Percentiles rank a stretch among this genome's conserved stretches.
phyloP scores from a whole-genome alignment of 2,113 vertebrate genomes.

The Eretmochelys imbricata region DNA sequence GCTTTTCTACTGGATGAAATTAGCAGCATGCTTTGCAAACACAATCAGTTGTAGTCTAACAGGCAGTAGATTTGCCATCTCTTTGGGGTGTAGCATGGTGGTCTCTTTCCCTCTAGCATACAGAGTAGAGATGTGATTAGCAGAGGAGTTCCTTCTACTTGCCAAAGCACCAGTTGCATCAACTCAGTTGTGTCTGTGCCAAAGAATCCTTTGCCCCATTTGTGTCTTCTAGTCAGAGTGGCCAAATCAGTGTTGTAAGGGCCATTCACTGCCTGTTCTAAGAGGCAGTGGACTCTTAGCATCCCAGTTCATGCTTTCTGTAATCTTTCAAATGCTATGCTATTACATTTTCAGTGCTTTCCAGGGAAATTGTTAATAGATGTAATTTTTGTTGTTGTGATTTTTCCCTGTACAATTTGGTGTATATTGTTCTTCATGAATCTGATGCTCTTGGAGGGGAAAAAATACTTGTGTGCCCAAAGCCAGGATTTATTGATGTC shows the following conservation, averaged over 20 bases:
- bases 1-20: conserved; percentile 23
- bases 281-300: background rate
- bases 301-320: background rate
- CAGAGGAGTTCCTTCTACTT: background rate
- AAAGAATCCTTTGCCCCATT: background rate
- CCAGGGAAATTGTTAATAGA: background rate
- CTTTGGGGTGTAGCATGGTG: rapidly evolving
- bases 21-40: background rate
- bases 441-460: background rate
- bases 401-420: background rate
- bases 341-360: background rate
- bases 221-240: background rate
- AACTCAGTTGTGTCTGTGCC: background rate
- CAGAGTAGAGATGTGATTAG: background rate
- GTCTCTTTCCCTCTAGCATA: background rate
- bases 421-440: background rate
- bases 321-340: background rate
- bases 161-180: background rate
- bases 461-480: background rate
- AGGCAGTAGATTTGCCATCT: background rate
- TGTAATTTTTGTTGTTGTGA: background rate
- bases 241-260: background rate
- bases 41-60: background rate
- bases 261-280: background rate
- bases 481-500: background rate